phyloP scores from a whole-genome alignment of 2,113 vertebrate genomes.

The Salvator merianae region DNA sequence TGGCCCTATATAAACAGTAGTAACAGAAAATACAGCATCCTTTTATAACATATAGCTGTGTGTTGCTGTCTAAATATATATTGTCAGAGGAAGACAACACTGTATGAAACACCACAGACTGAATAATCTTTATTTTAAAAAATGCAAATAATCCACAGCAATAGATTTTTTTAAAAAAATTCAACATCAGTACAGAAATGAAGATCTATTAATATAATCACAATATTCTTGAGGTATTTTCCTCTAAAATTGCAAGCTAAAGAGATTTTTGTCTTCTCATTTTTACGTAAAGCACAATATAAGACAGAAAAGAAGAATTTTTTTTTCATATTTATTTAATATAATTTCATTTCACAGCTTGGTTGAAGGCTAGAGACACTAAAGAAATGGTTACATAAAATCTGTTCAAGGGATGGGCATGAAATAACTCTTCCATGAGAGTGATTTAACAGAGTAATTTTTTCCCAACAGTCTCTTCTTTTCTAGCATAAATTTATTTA shows the following conservation, averaged over 20 bases:
- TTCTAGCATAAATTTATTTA: conserved; percentile 29
- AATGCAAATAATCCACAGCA: conserved; percentile 28
- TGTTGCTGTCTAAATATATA: not conserved
- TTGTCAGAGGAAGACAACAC: not conserved
- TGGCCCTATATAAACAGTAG: not conserved
- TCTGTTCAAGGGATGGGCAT: conserved; percentile 12
- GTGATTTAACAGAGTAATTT: not conserved
- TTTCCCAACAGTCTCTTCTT: conserved; percentile 29
- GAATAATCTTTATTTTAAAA: conserved; percentile 3
- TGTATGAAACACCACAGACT: conserved; percentile 18
- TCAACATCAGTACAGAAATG: not conserved
- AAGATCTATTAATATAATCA: conserved; percentile 26
- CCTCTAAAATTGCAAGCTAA: conserved; percentile 20
- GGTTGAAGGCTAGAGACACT: conserved; percentile 17
- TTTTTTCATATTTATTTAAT: conserved; percentile 25
- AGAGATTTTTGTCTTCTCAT: conserved; percentile 11
- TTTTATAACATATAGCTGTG: not conserved
- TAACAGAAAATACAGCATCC: not conserved
- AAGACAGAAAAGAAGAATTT: not conserved
- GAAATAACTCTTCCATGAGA: conserved; percentile 39
- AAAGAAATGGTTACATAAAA: conserved; percentile 40
- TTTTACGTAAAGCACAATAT: conserved; percentile 36
- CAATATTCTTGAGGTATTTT: conserved; percentile 15
- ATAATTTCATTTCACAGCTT: conserved; percentile 23
- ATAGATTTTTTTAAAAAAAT: conserved; percentile 22